Evolutionary conservation across 1,140 invertebrate species (phyloP), one percentile per base, ranked within the genome.

Genomic region (Drosophila micromelanica): DNA sequence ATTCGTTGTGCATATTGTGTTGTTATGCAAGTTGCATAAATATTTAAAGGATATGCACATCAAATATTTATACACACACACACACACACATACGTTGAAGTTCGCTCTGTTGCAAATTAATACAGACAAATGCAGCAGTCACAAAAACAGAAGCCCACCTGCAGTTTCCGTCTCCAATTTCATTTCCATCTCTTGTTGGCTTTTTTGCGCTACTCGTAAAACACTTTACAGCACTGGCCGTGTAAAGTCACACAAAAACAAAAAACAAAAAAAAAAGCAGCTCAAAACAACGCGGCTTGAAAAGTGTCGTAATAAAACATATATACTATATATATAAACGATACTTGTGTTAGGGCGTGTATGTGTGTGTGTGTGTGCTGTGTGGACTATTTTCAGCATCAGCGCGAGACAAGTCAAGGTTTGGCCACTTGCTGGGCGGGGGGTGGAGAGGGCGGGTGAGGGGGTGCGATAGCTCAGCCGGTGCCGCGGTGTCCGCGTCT

Each of bases 351-450:
- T 4, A 6, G 49, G 5, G n/a, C 30, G 20, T 12, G 9, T 27
- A 13, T 49, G 46, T 12, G 5, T 49, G 46, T 49, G n/a, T 59
- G 38, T 46, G 20, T 52, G 30, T 45, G 2, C 20, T 30, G 49
- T 61, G 5, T 49, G 59, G 45, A 49, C 69, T 67, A 72, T 72
- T 72, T 72, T 59, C 69, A 72, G 69, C 69, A 72, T 72, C 62
- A 63, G 35, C 46, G 35, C 35, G 55, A 68, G 65, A 59, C 43
- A 55, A 64, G 69, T 65, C 61, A 72, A 57, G 62, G 62, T 46
- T 59, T 17, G 20, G 20, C 17, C 5, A 20, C 11, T 9, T 20
- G 61, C 5, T 45, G 43, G n/a, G n/a, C n/a, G 8, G 15, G 17
- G 40, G n/a, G 0, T 17, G n/a, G 48, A n/a, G 3, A 8, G 43